These are phyloP conservation scores for Brachionus manjavacas DNA, from an alignment of 1,140 invertebrate genomes.

Conservation along the genomic window DNA sequence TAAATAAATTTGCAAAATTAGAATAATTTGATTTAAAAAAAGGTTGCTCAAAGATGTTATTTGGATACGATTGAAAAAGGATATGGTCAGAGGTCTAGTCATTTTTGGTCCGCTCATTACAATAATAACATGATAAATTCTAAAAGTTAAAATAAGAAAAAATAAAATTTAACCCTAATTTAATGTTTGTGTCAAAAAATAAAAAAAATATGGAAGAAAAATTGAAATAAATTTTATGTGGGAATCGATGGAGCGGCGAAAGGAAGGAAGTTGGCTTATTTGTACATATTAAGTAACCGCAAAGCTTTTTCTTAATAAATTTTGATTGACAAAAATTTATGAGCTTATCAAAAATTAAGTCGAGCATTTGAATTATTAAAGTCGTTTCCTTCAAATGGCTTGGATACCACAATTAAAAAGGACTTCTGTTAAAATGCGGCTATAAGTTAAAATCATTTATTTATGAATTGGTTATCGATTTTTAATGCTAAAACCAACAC, in stretches of 20 bases:
- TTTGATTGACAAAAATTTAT: background rate
- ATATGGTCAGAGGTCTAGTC: background rate
- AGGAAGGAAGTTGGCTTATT: background rate
- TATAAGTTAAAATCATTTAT: background rate
- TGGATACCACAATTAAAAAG: slow-evolving; percentile 12
- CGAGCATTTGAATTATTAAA: background rate
- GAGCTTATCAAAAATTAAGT: background rate
- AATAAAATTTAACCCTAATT: background rate
- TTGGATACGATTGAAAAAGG: background rate
- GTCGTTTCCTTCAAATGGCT: background rate
- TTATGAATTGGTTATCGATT: slow-evolving; percentile 13
- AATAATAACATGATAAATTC: background rate
- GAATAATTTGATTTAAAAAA: background rate
- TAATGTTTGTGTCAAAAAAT: background rate
- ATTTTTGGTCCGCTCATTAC: background rate
- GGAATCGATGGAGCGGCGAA: background rate
- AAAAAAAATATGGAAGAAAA: background rate
- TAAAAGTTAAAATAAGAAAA: background rate
- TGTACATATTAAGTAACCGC: background rate
- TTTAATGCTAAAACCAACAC: slow-evolving; percentile 1
- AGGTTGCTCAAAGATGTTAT: background rate
- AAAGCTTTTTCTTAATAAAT: background rate
- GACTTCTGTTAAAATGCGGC: background rate
- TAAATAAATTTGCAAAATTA: slow-evolving; percentile 1
- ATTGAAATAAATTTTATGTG: background rate